Evolutionary conservation across 2,797 vertebrate species (phyloP).

Genomic region (Argya squamiceps): DNA sequence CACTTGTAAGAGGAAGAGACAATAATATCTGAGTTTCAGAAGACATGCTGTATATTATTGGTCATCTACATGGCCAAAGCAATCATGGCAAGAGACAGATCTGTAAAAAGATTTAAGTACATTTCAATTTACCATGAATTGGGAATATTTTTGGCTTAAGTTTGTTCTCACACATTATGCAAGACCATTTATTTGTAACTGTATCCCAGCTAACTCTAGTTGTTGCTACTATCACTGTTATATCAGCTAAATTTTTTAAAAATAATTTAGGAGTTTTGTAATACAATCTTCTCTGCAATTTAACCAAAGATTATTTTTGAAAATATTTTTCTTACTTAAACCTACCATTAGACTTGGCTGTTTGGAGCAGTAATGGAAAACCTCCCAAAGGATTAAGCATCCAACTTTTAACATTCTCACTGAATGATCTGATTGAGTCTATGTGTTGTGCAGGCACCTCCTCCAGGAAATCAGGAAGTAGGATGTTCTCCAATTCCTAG

Average conservation of each 20-base stretch:
- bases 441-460: slow-evolving; percentile 66
- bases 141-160: background rate
- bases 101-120: background rate
- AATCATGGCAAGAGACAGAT: background rate
- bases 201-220: background rate
- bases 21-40: background rate
- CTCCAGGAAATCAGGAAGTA: slow-evolving; percentile 72
- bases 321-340: background rate
- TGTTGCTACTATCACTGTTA: background rate
- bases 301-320: background rate
- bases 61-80: background rate
- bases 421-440: slow-evolving; percentile 59
- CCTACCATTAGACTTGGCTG: slow-evolving; percentile 67
- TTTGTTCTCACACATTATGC: background rate
- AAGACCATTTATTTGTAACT: background rate
- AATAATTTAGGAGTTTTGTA: background rate
- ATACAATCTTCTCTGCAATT: background rate
- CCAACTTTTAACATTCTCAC: slow-evolving; percentile 70
- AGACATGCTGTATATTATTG: background rate
- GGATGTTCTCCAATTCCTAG: slow-evolving; percentile 68
- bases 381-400: slow-evolving; percentile 58
- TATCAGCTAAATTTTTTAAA: background rate
- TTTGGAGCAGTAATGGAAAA: slow-evolving; percentile 52
- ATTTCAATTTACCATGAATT: background rate
- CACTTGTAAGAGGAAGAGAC: background rate